Conservation (phyloP, 92 coral and sea anemone genomes). For the Meandrina meandrites region DNA sequence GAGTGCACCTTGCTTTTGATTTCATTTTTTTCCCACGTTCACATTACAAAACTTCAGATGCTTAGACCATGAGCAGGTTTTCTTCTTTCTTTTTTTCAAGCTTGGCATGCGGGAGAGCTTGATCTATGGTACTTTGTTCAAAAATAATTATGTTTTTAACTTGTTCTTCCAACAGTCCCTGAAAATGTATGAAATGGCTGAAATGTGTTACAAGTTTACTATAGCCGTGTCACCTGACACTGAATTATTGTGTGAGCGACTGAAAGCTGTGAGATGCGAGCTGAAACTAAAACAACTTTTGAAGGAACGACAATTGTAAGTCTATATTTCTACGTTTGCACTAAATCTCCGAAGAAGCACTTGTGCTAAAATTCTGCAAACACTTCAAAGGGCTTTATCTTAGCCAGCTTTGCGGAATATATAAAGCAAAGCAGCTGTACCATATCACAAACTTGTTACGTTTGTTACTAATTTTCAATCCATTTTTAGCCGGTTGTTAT, state of each 20-base stretch:
- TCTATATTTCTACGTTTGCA: background rate
- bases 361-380: background rate
- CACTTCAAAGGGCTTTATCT: background rate
- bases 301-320: conserved; percentile 67
- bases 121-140: too few species aligned
- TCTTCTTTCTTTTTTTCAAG: too few species aligned
- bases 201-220: conserved; percentile 68
- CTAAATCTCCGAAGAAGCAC: background rate
- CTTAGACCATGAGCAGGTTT: too few species aligned
- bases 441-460: too few species aligned
- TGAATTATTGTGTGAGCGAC: conserved; percentile 57
- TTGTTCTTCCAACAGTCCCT: conserved; percentile 53
- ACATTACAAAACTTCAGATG: background rate
- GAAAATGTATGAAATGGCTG: conserved; percentile 77
- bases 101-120: too few species aligned
- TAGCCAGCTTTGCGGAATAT: background rate
- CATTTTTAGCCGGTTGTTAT: too few species aligned
- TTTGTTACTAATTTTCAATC: too few species aligned
- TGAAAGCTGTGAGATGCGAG: conserved; percentile 84
- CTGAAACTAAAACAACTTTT: conserved; percentile 57
- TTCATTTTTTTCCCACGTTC: background rate
- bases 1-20: conserved; percentile 39
- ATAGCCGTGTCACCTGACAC: conserved; percentile 68
- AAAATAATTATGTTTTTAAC: background rate
- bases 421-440: background rate